Evolutionary conservation across 2,888 invertebrate genomes (phyloP).

Genomic region (Mantis religiosa): DNA sequence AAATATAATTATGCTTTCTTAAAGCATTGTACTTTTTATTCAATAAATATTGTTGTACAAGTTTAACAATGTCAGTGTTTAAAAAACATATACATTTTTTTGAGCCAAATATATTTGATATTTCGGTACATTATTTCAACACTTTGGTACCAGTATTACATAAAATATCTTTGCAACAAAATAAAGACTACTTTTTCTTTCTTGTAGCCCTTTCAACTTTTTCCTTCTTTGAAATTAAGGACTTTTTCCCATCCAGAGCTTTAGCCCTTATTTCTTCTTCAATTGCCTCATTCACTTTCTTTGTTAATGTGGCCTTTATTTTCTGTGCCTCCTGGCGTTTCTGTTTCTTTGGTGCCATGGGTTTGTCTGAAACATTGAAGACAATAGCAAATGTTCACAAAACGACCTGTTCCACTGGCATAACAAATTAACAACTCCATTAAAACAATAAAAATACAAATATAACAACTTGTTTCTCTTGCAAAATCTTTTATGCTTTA

Average conservation of each 20-base stretch:
- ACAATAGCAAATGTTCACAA: neutral
- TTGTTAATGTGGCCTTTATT: slow-evolving; percentile 62
- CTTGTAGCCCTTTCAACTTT: neutral
- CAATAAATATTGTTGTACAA: neutral
- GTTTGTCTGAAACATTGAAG: slow-evolving; percentile 50
- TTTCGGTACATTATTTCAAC: neutral
- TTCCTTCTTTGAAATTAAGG: slow-evolving; percentile 23
- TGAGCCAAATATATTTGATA: neutral
- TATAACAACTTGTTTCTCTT: no score
- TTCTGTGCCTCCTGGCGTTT: slow-evolving; percentile 56
- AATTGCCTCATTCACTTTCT: slow-evolving; percentile 65
- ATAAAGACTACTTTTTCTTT: neutral
- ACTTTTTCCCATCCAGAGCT: slow-evolving; percentile 47
- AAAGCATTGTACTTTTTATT: neutral
- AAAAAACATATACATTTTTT: neutral
- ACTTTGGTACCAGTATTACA: neutral
- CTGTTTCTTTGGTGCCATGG: slow-evolving; percentile 60
- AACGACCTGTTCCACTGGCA: neutral
- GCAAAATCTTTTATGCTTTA: no score
- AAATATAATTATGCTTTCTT: neutral
- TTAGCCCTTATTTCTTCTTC: slow-evolving; percentile 62
- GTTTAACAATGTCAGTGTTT: neutral
- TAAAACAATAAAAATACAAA: neutral
- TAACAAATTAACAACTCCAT: neutral
- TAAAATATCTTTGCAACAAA: neutral